A percentile compares a stretch with the other conserved stretches of the same genome.
These are phyloP conservation scores for Phortica variegata DNA, from an alignment of 1,140 invertebrate species.

Conservation along the genomic window DNA sequence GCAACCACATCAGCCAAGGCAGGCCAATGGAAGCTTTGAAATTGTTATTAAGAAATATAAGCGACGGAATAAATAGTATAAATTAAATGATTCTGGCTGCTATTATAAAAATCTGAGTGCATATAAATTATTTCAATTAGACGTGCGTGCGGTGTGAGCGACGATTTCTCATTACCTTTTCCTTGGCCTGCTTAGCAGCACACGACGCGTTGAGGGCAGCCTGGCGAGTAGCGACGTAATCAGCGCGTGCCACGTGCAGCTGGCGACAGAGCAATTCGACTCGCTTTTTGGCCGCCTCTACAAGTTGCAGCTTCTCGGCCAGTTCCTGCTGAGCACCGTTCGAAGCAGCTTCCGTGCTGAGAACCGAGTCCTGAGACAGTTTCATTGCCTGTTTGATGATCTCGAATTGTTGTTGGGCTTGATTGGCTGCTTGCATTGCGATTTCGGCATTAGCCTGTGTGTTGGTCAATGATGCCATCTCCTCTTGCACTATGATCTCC, in stretches of 20 bases:
- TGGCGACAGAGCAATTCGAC: slow-evolving; percentile 63
- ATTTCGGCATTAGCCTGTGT: slow-evolving; percentile 63
- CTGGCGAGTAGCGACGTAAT: slow-evolving; percentile 64
- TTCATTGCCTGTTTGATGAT: slow-evolving; percentile 12
- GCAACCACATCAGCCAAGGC: no score
- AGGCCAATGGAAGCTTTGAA: no score
- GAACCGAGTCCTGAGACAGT: slow-evolving; percentile 59
- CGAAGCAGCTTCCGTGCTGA: slow-evolving; percentile 61
- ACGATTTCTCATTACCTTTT: no score
- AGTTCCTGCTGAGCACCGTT: slow-evolving; percentile 62
- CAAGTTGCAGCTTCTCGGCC: slow-evolving; percentile 63
- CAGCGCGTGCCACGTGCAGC: slow-evolving; percentile 60
- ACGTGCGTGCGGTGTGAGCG: no score
- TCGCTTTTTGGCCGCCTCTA: slow-evolving; percentile 63
- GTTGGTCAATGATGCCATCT: slow-evolving; percentile 61
- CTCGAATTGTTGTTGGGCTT: slow-evolving; percentile 59
- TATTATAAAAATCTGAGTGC: no score
- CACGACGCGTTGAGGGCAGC: slow-evolving; percentile 64
- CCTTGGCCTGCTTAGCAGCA: slow-evolving; percentile 62
- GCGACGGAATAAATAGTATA: no score
- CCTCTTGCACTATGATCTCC: slow-evolving; percentile 64
- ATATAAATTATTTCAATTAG: no score
- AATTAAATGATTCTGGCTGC: no score
- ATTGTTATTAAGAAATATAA: no score
- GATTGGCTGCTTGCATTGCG: slow-evolving; percentile 61